Evolutionary conservation across 2,888 invertebrate species (phyloP).

Genomic region (Glomeris marginata): DNA sequence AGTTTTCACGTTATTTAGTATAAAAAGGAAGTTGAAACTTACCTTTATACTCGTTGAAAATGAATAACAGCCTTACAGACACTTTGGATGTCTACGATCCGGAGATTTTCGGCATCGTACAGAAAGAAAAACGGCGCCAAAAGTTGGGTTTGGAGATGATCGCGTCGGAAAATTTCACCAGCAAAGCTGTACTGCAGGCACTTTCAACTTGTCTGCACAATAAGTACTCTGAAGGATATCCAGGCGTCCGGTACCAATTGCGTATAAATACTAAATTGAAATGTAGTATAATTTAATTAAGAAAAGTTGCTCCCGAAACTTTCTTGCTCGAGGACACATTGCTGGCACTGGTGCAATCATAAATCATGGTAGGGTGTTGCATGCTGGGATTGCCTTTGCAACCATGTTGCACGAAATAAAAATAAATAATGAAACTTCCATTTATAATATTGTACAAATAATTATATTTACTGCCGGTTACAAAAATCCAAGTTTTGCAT

Average conservation of each 20-base stretch:
- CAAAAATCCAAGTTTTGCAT: too few species aligned
- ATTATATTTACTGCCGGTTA: too few species aligned
- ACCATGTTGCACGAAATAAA: too few species aligned
- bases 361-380: too few species aligned
- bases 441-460: too few species aligned
- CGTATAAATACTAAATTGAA: neutral
- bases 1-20: neutral
- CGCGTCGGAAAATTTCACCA: conserved; percentile 57
- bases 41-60: neutral
- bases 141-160: conserved; percentile 79
- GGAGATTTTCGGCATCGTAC: conserved; percentile 64
- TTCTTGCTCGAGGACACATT: too few species aligned
- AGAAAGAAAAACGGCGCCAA: conserved; percentile 75
- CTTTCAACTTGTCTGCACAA: conserved; percentile 39
- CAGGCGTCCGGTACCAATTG: conserved; percentile 31
- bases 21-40: neutral
- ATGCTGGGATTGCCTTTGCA: too few species aligned
- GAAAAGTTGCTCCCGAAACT: too few species aligned
- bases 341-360: too few species aligned
- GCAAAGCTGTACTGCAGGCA: conserved; percentile 26
- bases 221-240: conserved; percentile 44
- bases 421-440: too few species aligned
- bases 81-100: conserved; percentile 57
- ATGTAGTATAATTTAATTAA: neutral
- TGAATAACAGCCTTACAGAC: conserved; percentile 1